phyloP scores from a whole-genome alignment of 2,113 vertebrate species.

The Megaceryle maxima region DNA sequence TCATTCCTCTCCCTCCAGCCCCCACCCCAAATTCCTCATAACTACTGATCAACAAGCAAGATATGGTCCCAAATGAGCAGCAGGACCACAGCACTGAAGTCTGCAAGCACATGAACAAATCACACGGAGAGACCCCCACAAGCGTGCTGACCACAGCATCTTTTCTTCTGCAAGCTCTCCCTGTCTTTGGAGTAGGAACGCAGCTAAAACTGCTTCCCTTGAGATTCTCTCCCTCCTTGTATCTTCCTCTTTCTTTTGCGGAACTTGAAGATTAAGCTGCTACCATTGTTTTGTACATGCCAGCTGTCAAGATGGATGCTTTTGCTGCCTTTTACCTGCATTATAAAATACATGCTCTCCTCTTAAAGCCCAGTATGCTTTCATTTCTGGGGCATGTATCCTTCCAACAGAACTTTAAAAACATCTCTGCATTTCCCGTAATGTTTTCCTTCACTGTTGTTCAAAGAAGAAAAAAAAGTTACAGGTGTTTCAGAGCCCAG shows the following conservation, averaged over 20 bases:
- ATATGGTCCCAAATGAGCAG: background rate
- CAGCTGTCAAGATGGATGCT: accelerated
- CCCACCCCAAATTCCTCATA: background rate
- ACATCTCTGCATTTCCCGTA: background rate
- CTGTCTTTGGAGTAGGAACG: background rate
- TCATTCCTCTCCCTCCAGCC: background rate
- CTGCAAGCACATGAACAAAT: background rate
- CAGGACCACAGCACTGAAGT: background rate
- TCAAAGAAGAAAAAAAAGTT: background rate
- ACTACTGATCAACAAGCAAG: background rate
- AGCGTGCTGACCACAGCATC: background rate
- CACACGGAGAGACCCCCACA: no score
- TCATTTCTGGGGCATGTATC: background rate
- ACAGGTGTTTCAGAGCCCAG: background rate
- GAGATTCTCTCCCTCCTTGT: background rate
- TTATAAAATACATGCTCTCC: background rate
- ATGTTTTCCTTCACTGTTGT: background rate
- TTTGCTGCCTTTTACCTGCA: background rate
- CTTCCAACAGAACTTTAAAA: background rate
- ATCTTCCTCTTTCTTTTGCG: background rate
- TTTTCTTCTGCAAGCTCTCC: background rate
- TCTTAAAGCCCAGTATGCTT: background rate
- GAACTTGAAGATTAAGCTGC: background rate
- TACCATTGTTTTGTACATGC: accelerated
- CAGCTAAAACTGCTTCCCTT: background rate